Conservation (phyloP, 2,888 invertebrate genomes). For the Dryocosmus kuriphilus region DNA sequence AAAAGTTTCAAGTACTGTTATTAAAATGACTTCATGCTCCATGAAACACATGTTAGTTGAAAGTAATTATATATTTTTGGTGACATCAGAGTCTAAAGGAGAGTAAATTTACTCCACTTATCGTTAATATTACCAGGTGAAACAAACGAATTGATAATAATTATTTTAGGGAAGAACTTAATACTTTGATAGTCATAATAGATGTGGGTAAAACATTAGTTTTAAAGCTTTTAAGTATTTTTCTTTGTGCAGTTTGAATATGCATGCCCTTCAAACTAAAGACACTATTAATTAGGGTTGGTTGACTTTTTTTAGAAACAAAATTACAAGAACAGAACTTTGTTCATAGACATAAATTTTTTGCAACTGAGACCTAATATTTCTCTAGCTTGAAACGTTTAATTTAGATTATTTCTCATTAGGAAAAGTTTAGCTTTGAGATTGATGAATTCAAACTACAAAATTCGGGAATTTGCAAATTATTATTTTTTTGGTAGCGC, state of each 20-base stretch:
- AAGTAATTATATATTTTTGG: background rate
- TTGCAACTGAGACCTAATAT: no score
- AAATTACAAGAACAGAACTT: no score
- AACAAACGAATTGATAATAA: background rate
- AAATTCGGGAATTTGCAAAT: no score
- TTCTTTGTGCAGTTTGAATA: background rate
- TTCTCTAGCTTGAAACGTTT: no score
- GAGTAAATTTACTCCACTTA: background rate
- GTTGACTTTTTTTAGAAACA: no score
- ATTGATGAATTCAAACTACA: no score
- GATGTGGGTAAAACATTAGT: background rate
- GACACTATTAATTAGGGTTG: no score
- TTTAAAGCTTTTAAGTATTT: background rate
- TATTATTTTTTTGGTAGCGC: no score
- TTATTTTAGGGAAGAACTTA: background rate
- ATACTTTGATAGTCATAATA: background rate
- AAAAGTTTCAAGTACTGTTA: conserved; percentile 12
- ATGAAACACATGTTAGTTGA: background rate
- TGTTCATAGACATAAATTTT: no score
- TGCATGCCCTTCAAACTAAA: background rate
- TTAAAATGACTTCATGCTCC: conserved; percentile 8
- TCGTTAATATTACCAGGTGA: background rate
- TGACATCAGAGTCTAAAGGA: background rate
- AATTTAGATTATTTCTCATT: no score
- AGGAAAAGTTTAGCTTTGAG: no score